These are phyloP conservation scores for Tichodroma muraria DNA, from an alignment of 2,113 vertebrate genomes.

Conservation along the genomic window DNA sequence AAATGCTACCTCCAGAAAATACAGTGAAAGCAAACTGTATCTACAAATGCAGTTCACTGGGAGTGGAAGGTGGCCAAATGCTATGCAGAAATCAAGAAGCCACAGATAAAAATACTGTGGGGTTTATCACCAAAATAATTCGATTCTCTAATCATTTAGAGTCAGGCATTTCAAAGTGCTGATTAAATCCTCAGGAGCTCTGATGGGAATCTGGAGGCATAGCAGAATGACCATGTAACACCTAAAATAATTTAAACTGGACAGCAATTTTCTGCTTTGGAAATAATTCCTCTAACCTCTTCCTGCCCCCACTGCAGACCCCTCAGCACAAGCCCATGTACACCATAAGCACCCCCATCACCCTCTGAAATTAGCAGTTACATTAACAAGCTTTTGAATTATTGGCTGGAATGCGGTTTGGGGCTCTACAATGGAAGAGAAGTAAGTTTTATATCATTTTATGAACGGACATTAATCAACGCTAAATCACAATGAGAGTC, in stretches of 20 bases:
- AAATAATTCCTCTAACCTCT: slow-evolving; percentile 33
- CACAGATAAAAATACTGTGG: background rate
- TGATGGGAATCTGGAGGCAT: background rate
- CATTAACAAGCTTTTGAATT: slow-evolving; percentile 47
- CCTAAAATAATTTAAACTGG: background rate
- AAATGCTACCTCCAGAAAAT: slow-evolving; percentile 25
- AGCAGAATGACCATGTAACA: background rate
- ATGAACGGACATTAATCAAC: slow-evolving; percentile 46
- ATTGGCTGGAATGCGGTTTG: background rate
- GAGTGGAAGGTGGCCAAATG: background rate
- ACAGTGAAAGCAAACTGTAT: background rate
- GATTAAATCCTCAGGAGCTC: background rate
- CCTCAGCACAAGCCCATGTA: background rate
- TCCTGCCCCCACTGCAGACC: slow-evolving; percentile 10
- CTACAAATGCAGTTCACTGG: background rate
- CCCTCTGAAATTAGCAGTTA: slow-evolving; percentile 42
- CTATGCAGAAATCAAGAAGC: background rate
- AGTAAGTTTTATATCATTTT: slow-evolving; percentile 55
- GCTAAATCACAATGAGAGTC: slow-evolving; percentile 49
- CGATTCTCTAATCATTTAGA: background rate
- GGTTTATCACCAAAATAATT: background rate
- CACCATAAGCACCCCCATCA: slow-evolving; percentile 1
- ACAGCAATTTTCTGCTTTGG: slow-evolving; percentile 25
- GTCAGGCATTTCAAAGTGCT: background rate
- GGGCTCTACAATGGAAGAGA: slow-evolving; percentile 4